Conservation (phyloP, 2,113 vertebrate genomes). For the Crotalus horridus region DNA sequence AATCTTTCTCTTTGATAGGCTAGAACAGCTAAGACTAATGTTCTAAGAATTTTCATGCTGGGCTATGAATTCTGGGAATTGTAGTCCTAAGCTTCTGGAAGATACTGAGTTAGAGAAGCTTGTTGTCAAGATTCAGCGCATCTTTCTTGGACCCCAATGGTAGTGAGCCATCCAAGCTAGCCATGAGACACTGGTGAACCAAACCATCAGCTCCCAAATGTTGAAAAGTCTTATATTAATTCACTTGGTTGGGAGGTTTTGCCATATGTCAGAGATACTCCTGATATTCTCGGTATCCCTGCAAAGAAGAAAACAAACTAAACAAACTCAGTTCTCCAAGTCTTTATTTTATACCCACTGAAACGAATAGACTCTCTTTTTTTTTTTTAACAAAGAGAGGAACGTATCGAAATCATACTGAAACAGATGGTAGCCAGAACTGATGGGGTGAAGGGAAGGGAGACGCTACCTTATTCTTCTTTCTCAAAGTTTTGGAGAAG, state of each 20-base stretch:
- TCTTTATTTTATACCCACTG: slow-evolving; percentile 41
- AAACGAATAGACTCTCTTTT: slow-evolving; percentile 26
- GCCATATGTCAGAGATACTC: background rate
- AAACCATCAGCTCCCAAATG: background rate
- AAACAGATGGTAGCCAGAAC: slow-evolving; percentile 47
- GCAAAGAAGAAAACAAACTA: background rate
- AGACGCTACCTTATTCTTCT: slow-evolving; percentile 71
- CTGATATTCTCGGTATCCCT: background rate
- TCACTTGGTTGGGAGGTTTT: background rate
- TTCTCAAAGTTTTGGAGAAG: slow-evolving; percentile 67
- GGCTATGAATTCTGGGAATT: background rate
- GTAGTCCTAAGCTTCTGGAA: background rate
- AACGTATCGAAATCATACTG: slow-evolving; percentile 44
- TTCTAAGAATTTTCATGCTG: background rate
- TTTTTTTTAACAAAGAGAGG: slow-evolving; percentile 43
- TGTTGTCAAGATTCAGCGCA: background rate
- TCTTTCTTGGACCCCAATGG: background rate
- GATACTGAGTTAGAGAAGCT: background rate
- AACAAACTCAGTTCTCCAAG: slow-evolving; percentile 33
- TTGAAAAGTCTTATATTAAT: background rate
- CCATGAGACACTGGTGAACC: too few species aligned
- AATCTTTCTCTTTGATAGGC: background rate
- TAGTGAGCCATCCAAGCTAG: background rate
- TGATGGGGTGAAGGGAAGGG: slow-evolving; percentile 56
- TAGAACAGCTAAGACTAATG: background rate